Base-by-base conservation (phyloP, 2,888 invertebrate genomes). In the Phalera bucephala region DNA sequence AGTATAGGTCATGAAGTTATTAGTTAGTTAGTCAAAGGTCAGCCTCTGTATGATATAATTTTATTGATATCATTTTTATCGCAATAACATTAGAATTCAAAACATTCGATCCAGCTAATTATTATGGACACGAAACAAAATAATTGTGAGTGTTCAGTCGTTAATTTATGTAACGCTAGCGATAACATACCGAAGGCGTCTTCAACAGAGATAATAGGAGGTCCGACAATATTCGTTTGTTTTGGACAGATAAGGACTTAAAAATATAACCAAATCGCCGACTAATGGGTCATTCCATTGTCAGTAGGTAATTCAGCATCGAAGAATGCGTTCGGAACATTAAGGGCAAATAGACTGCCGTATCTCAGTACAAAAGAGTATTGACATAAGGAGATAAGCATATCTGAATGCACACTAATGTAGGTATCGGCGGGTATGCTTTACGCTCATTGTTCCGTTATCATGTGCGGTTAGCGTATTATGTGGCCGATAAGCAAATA, bases 321-420 rank as follows among this genome's bases (percentile, higher is more conserved):
- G 64, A 79, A 75, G 86, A 87, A 87, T 87, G 85, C 66, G 75
- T 63, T 65, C 68, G 70, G 57, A 70, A 72, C 85, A 85, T 87
- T 86, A 84, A 77, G 79, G 80, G 79, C 77, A 83, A 84, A 87
- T 77, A 84, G 82, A 73, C 80, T 82, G 70, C 79, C 80, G 74
- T 88, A 86, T 87, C 87, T 79, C 58, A 66, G 77, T 79, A 87
- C 88, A 89, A 88, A 87, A 85, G 88, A 83, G 80, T 88, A 88
- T 87, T 88, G 87, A 87, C 88, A 81, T 64, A 69, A 37, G 64
- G 58, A 80, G 87, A 88, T 88, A 88, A 86, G 78, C 78, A 57
- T 87, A 86, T 87, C 86, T 77, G 66, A 68, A 66, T 78, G 67
- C 75, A 74, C 70, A 80, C 77, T 80, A 78, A 82, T 81, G 80